Conservation (phyloP, 2,113 vertebrate genomes). For the Phodopus roborovskii region DNA sequence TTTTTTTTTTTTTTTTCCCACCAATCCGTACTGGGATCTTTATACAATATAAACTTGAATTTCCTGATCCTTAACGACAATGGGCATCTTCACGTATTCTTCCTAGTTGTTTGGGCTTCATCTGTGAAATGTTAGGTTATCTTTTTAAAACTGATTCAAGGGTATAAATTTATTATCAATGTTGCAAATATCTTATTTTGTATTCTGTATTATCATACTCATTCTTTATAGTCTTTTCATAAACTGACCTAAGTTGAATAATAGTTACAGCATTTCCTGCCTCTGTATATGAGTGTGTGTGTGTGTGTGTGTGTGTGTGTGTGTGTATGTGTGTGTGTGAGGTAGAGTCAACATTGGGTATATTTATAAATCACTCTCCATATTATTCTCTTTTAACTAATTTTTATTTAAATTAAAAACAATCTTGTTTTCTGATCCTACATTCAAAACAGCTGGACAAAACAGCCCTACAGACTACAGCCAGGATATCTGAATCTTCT, state of each 20-base stretch:
- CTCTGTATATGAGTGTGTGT: background rate
- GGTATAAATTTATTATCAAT: background rate
- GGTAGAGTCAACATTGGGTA: background rate
- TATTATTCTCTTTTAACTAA: background rate
- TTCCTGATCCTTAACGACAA: background rate
- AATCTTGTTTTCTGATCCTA: too few species aligned
- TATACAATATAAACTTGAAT: background rate
- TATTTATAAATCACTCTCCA: background rate
- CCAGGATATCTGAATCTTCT: too few species aligned
- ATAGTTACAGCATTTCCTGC: background rate
- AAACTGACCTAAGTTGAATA: background rate
- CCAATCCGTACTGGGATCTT: background rate
- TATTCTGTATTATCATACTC: background rate
- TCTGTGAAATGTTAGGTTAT: background rate
- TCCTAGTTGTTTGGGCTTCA: conserved; percentile 29
- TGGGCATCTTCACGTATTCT: background rate
- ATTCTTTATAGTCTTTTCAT: conserved; percentile 9
- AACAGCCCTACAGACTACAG: too few species aligned
- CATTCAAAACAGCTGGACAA: too few species aligned
- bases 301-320: background rate
- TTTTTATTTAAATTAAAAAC: too few species aligned
- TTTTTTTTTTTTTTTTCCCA: background rate
- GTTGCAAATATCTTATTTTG: conserved; percentile 6
- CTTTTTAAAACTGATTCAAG: background rate
- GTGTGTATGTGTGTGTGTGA: background rate